phyloP scores from a whole-genome alignment of 1,140 invertebrate species.

The Drosophila miranda region DNA sequence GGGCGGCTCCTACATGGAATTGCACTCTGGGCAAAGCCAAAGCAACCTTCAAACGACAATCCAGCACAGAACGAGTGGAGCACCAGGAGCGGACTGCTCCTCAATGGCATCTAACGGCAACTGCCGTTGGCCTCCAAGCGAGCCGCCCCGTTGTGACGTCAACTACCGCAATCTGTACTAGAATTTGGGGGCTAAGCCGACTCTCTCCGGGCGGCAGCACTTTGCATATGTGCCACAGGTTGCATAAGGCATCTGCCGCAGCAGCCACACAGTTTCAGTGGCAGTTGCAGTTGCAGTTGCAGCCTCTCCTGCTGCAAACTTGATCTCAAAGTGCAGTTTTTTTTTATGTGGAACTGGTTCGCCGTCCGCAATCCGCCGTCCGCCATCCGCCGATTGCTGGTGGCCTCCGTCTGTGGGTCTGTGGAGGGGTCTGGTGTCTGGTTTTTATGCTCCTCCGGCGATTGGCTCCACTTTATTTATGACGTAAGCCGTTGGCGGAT shows the following conservation, averaged over 20 bases:
- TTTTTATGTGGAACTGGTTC: constrained; percentile 32
- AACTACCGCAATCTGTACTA: constrained; percentile 54
- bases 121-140: constrained; percentile 14
- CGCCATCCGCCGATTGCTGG: not conserved
- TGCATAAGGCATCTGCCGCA: constrained; percentile 37
- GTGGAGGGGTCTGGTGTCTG: constrained; percentile 8
- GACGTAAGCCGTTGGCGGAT: constrained; percentile 47
- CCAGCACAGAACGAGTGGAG: too few relatives aligned
- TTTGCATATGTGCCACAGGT: constrained; percentile 4
- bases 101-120: constrained; percentile 16
- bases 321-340: constrained; percentile 3
- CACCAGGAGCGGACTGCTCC: not conserved
- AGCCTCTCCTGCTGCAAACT: constrained; percentile 5
- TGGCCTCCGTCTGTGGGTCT: constrained; percentile 8
- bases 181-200: constrained; percentile 38
- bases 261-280: not conserved
- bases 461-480: constrained; percentile 27
- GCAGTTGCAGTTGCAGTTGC: constrained; percentile 12
- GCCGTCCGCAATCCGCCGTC: constrained; percentile 11
- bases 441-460: not conserved
- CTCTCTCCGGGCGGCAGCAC: constrained; percentile 11
- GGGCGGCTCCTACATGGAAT: not conserved
- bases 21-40: not conserved
- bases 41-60: too few relatives aligned
- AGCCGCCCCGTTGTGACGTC: constrained; percentile 36